phyloP scores from a whole-genome alignment of 37 sponge, comb jelly and placozoan species.

The Aplysina aerophoba region DNA sequence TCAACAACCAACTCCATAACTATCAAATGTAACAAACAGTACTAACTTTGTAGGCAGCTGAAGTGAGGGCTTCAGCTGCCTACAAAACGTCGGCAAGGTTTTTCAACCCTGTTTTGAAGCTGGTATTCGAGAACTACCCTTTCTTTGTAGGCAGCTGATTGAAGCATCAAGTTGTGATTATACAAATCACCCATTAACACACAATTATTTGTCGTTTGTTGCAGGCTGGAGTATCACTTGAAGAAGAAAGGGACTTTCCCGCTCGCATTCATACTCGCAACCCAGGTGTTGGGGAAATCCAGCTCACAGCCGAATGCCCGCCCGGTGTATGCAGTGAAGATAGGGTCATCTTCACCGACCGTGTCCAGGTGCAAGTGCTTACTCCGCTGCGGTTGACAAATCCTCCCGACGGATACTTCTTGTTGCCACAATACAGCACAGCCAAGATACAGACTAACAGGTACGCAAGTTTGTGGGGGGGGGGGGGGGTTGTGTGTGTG shows the following conservation, averaged over 20 bases:
- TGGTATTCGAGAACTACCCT: too few species aligned
- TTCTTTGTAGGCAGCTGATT: too few species aligned
- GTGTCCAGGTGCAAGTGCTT: conserved; percentile 63
- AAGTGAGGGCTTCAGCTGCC: too few species aligned
- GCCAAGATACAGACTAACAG: conserved; percentile 72
- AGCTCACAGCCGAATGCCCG: conserved; percentile 51
- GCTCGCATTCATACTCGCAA: conserved; percentile 62
- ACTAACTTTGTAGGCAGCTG: too few species aligned
- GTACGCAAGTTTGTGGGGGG: conserved; percentile 16
- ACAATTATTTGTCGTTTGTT: not conserved
- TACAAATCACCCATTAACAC: not conserved
- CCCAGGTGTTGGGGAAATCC: conserved; percentile 57
- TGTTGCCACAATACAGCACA: conserved; percentile 72
- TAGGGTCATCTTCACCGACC: conserved; percentile 58
- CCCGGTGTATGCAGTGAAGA: conserved; percentile 63
- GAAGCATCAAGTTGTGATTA: too few species aligned
- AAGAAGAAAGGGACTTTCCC: conserved; percentile 73
- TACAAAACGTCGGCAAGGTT: too few species aligned
- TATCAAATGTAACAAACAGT: too few species aligned
- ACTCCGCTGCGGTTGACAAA: conserved; percentile 52
- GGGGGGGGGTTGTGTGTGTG: not conserved
- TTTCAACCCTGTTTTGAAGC: too few species aligned
- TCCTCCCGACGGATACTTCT: conserved; percentile 63
- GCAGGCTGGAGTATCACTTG: conserved; percentile 68
- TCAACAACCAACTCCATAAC: too few species aligned